These are phyloP conservation scores for Sciurus carolinensis DNA, from an alignment of 2,797 vertebrate genomes.

Conservation along the genomic window DNA sequence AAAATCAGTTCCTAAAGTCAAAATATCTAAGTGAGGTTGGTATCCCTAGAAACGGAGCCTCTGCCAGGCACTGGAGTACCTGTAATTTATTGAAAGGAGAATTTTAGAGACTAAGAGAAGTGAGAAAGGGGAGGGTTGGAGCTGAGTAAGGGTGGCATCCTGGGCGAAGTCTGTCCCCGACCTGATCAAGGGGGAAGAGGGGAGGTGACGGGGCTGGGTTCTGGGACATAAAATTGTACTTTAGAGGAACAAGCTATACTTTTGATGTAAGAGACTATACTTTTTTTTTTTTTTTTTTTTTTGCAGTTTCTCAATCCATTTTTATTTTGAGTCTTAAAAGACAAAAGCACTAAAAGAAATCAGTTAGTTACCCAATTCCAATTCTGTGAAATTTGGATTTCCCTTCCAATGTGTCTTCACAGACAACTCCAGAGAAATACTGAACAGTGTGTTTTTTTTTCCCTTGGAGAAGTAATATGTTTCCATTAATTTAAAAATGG, in stretches of 20 bases:
- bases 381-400: neutral
- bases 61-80: neutral
- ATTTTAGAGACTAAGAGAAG: neutral
- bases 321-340: neutral
- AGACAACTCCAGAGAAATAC: neutral
- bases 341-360: conserved; percentile 2
- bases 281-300: neutral
- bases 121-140: neutral
- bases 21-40: neutral
- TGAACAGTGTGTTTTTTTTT: neutral
- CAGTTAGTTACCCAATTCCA: neutral
- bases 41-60: neutral
- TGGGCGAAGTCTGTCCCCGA: neutral
- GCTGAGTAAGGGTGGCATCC: neutral
- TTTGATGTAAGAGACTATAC: neutral
- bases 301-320: neutral
- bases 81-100: neutral
- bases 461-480: neutral
- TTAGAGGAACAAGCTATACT: too few relatives aligned
- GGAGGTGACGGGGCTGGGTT: neutral
- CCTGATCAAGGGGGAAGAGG: accelerated
- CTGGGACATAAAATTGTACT: neutral
- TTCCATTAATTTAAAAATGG: neutral
- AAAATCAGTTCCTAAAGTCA: neutral
- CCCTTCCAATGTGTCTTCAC: neutral